These are phyloP conservation scores for Gadopsis bispinosus DNA, from an alignment of 2,797 vertebrate genomes.

Conservation along the genomic window DNA sequence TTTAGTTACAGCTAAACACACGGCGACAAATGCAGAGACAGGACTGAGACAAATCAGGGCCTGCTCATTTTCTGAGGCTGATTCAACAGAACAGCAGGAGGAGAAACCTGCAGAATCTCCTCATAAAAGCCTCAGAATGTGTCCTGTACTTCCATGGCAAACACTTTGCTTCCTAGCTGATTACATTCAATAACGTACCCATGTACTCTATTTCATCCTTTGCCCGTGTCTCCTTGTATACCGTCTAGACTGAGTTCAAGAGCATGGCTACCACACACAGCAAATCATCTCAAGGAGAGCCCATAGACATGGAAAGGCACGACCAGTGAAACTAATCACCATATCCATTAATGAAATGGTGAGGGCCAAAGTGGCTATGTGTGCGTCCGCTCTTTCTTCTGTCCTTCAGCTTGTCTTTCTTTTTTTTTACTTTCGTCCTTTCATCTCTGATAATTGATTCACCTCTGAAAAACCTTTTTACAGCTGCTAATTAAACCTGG, in stretches of 20 bases:
- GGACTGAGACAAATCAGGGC: not conserved
- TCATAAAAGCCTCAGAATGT: constrained; percentile 49
- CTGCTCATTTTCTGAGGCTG: not conserved
- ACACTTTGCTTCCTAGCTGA: constrained; percentile 50
- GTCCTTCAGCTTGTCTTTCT: constrained; percentile 71
- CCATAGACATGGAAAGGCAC: constrained; percentile 66
- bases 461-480: constrained; percentile 66
- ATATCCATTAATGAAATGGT: constrained; percentile 77
- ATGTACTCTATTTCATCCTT: constrained; percentile 59
- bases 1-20: constrained; percentile 59
- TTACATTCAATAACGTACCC: constrained; percentile 63
- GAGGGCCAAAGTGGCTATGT: constrained; percentile 39
- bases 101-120: constrained; percentile 24
- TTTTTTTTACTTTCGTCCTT: constrained; percentile 67
- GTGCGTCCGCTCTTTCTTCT: constrained; percentile 54
- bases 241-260: constrained; percentile 78
- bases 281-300: constrained; percentile 82
- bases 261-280: constrained; percentile 56
- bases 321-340: constrained; percentile 70
- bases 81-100: constrained; percentile 6
- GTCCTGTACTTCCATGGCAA: constrained; percentile 67
- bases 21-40: constrained; percentile 36
- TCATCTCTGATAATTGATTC: constrained; percentile 67
- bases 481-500: constrained; percentile 69
- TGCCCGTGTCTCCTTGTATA: constrained; percentile 59